A percentile compares a stretch with the other conserved stretches of the same genome.
Evolutionary conservation across 2,113 vertebrate species (phyloP).

Genomic region (Leptobrachium leishanense): DNA sequence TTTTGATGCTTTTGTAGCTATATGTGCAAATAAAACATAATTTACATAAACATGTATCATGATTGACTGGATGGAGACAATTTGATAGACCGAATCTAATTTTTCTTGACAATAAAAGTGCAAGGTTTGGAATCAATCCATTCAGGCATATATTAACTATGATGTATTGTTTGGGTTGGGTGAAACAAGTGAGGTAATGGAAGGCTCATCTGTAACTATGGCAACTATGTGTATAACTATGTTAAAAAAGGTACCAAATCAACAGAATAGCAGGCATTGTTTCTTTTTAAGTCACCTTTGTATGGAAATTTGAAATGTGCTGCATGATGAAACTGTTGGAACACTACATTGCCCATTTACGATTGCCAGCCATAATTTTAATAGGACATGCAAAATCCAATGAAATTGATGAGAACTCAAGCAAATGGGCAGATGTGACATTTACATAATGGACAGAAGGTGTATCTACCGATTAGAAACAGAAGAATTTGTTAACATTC

Average conservation of each 20-base stretch:
- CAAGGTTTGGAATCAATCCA: not conserved
- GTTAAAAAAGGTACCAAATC: not conserved
- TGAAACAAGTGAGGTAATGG: not conserved
- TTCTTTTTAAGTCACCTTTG: slow-evolving; percentile 5
- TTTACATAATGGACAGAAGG: slow-evolving; percentile 44
- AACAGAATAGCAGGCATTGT: not conserved
- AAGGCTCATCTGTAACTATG: not conserved
- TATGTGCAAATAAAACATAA: not conserved
- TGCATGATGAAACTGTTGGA: not conserved
- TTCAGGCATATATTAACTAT: not conserved
- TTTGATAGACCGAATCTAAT: not conserved
- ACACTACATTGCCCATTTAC: slow-evolving; percentile 23
- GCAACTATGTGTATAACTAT: not conserved
- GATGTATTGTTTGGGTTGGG: not conserved
- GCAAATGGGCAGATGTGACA: slow-evolving; percentile 35
- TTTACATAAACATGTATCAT: not conserved
- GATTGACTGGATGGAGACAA: not conserved
- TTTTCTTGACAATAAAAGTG: slow-evolving; percentile 3
- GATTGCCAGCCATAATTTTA: slow-evolving; percentile 26
- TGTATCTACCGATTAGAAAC: slow-evolving; percentile 33
- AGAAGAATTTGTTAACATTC: slow-evolving; percentile 44
- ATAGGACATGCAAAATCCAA: slow-evolving; percentile 22
- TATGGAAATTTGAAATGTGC: not conserved
- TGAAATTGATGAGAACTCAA: slow-evolving; percentile 39
- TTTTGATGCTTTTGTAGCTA: not conserved